Evolutionary conservation across 2,113 vertebrate genomes (phyloP), one percentile per base, ranked within the genome.

Genomic region (Axis porcinus): DNA sequence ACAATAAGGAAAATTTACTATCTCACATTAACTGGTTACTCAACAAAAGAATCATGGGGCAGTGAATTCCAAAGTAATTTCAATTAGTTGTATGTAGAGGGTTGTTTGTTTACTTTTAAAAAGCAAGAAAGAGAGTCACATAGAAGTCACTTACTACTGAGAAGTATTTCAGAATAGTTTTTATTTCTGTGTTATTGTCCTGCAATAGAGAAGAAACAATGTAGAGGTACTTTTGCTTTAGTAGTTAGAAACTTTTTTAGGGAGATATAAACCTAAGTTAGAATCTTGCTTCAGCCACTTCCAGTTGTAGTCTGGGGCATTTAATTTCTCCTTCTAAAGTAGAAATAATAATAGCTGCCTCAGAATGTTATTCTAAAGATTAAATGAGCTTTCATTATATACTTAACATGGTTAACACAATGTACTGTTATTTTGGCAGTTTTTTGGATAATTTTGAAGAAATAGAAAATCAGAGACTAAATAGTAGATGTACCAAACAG

Each of bases 381-480:
- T 94, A 64, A 94, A 30, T 88, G 10, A 40, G 7, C 92, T 91
- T 96, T 95, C 28, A 19, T 79, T 55, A 60, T 54, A 6, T 84
- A 52, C 19, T 57, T 81, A 27, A 40, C 27, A 27, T 64, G 91
- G 47, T 83, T 84, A 70, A 81, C 4, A 83, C 7, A 79, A 9
- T 40, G 16, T 92, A 17, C 55, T 94, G 4, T 86, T 87, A 91
- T 40, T 86, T 74, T 86, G 47, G 67, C 12, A 96, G 2, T 27
- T 85, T 52, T 85, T 60, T 36, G 40, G 23, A 30, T 90, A 93
- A 43, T 93, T 96, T 89, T 94, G 64, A 85, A 94, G 62, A 95
- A 94, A 93, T 81, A 33, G 43, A 14, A 91, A 83, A 83, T 47
- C 74, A 30, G 40, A 76, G 27, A 82, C 36, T n/a, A 28, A 81